These are phyloP conservation scores for Meriones psammophilus DNA, from an alignment of 2,797 vertebrate species.

Conservation along the genomic window DNA sequence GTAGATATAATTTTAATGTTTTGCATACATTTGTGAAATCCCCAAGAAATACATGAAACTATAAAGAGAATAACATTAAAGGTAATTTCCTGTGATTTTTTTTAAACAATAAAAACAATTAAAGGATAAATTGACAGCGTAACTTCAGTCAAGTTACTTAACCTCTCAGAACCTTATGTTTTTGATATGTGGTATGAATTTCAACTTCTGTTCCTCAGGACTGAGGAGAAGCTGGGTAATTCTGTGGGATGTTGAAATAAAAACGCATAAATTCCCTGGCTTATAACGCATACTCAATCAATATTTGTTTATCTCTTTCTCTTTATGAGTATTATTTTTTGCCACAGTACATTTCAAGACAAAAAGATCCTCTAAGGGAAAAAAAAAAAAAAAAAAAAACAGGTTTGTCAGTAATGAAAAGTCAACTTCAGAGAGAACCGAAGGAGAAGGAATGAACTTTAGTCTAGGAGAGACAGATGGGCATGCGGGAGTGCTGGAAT, in stretches of 20 bases:
- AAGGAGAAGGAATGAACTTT: not conserved
- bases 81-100: not conserved
- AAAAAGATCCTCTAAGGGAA: not conserved
- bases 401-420: not conserved
- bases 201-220: slow-evolving; percentile 7
- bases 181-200: slow-evolving; percentile 60
- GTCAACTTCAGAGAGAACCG: not conserved
- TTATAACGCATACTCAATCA: not conserved
- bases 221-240: not conserved
- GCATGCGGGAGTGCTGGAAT: accelerated
- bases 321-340: not conserved
- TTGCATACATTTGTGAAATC: not conserved
- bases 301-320: not conserved
- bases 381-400: not conserved
- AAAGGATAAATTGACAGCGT: not conserved
- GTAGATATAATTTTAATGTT: not conserved
- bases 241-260: slow-evolving; percentile 5
- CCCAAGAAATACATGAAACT: not conserved
- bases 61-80: not conserved
- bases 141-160: slow-evolving; percentile 9
- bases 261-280: not conserved
- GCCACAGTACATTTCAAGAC: not conserved
- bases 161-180: not conserved
- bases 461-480: not conserved
- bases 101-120: not conserved